Evolutionary conservation across 2,888 invertebrate species (phyloP).

Genomic region (Baronia brevicornis): DNA sequence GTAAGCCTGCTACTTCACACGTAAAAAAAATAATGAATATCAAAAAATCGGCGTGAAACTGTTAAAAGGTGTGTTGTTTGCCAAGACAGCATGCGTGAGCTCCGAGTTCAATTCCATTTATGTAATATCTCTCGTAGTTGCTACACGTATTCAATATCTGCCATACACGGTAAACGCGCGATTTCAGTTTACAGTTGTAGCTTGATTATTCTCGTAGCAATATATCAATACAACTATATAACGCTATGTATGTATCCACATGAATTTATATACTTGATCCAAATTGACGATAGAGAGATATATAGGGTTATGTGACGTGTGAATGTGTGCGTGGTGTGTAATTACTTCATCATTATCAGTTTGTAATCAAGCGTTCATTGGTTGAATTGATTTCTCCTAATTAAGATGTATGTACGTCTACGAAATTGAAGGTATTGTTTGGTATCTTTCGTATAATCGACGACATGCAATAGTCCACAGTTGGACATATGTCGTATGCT

Average conservation of each 20-base stretch:
- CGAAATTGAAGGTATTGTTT: too few species aligned
- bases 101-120: too few species aligned
- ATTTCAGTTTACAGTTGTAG: slow-evolving; percentile 10
- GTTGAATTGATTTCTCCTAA: slow-evolving; percentile 50
- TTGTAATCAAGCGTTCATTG: slow-evolving; percentile 43
- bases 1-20: slow-evolving; percentile 2
- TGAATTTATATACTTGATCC: slow-evolving; percentile 9
- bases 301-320: slow-evolving; percentile 14
- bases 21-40: background rate
- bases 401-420: slow-evolving; percentile 41
- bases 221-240: slow-evolving; percentile 12
- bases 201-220: slow-evolving; percentile 5
- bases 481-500: too few species aligned
- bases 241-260: slow-evolving; percentile 7
- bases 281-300: slow-evolving; percentile 5
- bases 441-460: too few species aligned
- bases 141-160: too few species aligned
- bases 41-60: too few species aligned
- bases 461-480: too few species aligned
- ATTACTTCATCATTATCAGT: slow-evolving; percentile 48
- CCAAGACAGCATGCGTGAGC: too few species aligned
- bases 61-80: too few species aligned
- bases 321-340: slow-evolving; percentile 34
- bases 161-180: slow-evolving; percentile 3
- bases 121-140: too few species aligned